Evolutionary conservation across 1,140 invertebrate genomes (phyloP), one percentile per base, ranked within the genome.

Genomic region (Tetranychus urticae): DNA sequence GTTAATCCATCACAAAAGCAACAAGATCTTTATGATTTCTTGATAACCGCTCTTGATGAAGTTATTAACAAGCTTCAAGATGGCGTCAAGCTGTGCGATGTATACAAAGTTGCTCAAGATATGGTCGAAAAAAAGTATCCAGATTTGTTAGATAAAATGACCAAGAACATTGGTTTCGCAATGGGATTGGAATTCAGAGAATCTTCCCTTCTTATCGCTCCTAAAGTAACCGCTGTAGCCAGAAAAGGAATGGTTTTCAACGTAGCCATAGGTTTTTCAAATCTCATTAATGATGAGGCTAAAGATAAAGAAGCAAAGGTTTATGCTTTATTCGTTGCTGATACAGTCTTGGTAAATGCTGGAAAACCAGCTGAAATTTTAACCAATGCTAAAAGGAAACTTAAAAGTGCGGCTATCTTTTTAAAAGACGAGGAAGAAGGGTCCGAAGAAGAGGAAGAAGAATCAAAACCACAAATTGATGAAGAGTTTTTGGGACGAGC

Each of bases 171-270:
- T 74, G 92, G 91, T 31, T 93, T 97, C 77, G 88, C 81, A 0
- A 97, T 90, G 81, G 96, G 96, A 8, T 88, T 98, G 68, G 94
- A 99, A 73, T 99, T 99, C 73, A 81, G 92, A 57, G 96, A 99
- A 73, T 85, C 85, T 66, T 87, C 87, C 0, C 76, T 98, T 45
- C 75, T 92, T 0, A 88, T 99, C 68, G 86, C 84, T 2, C 83
- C 87, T 3, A 98, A 97, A 77, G 88, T 83, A 50, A 80, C 77
- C 34, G 78, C 80, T 2, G 67, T 80, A n/a, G 81, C 83, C 0
- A 85, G 84, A 67, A 94, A 94, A 72, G 76, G 86, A 52, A 97
- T 98, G 92, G 82, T 96, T 0, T 97, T 97, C 68, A 96, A 96
- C 71, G 78, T 98, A 10, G 91, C 89, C 69, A 80, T 98, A 66